A percentile compares a stretch with the other conserved stretches of the same genome.
Evolutionary conservation across 53 echinoderm and acorn worm species (phyloP).

Genomic region (Paelopatides confundens): DNA sequence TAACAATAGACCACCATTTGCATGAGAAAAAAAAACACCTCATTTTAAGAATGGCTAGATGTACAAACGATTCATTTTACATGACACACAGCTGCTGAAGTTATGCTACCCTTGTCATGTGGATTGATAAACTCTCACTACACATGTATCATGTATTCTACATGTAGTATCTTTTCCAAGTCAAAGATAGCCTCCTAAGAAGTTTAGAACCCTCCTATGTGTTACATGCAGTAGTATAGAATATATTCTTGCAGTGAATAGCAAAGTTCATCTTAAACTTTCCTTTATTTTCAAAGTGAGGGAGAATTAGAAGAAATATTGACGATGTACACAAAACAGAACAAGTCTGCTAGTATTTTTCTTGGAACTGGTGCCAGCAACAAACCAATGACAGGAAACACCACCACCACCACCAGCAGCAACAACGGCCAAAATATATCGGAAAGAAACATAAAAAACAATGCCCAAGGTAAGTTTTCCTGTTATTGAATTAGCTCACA

Average conservation of each 20-base stretch:
- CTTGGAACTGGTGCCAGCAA: slow-evolving; percentile 73
- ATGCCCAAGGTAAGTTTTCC: not conserved
- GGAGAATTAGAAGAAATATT: slow-evolving; percentile 93
- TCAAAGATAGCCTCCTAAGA: not conserved
- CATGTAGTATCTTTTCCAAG: not conserved
- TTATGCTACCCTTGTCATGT: too few relatives aligned
- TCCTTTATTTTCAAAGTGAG: slow-evolving; percentile 69
- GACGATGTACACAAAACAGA: slow-evolving; percentile 96
- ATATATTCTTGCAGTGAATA: not conserved
- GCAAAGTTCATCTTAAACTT: slow-evolving; percentile 5
- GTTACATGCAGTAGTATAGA: not conserved
- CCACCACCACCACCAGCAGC: not conserved
- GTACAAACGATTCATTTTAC: too few relatives aligned
- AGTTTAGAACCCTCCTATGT: too few relatives aligned
- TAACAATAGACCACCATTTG: too few relatives aligned
- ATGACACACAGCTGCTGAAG: too few relatives aligned
- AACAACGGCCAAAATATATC: not conserved
- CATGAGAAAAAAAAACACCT: too few relatives aligned
- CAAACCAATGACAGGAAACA: not conserved
- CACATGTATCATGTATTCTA: not conserved
- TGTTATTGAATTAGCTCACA: not conserved
- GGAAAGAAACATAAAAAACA: slow-evolving; percentile 3
- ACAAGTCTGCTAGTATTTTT: slow-evolving; percentile 98
- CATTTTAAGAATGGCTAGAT: too few relatives aligned
- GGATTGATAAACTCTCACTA: not conserved